phyloP scores from a whole-genome alignment of 1,140 invertebrate species.

The Trichonephila inaurata region DNA sequence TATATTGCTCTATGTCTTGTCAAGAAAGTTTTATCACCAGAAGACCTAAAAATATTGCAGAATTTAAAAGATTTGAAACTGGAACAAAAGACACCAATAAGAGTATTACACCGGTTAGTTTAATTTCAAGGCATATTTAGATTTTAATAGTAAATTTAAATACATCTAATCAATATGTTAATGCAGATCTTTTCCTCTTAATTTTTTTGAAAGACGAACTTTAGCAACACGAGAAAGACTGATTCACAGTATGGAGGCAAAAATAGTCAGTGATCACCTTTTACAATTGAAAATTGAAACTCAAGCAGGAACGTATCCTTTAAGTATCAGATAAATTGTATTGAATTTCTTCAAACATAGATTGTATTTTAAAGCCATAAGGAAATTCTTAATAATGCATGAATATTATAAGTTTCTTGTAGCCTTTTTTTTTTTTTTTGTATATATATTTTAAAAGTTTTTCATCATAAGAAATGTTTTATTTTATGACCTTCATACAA shows the following conservation, averaged over 20 bases:
- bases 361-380: no score
- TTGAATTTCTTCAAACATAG: no score
- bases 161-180: not conserved
- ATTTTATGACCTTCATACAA: not conserved
- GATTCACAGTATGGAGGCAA: slow-evolving; percentile 85
- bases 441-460: no score
- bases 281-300: slow-evolving; percentile 88
- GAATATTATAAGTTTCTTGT: no score
- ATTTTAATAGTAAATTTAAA: not conserved
- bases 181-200: not conserved
- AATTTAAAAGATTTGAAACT: slow-evolving; percentile 77
- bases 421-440: no score
- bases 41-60: slow-evolving; percentile 83
- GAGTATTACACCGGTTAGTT: slow-evolving; percentile 87
- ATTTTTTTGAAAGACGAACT: slow-evolving; percentile 83
- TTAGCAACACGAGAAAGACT: slow-evolving; percentile 85
- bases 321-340: no score
- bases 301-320: slow-evolving; percentile 91
- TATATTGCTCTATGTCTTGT: slow-evolving; percentile 90
- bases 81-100: slow-evolving; percentile 81
- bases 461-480: not conserved
- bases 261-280: slow-evolving; percentile 80
- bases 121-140: not conserved
- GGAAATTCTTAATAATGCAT: no score
- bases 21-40: slow-evolving; percentile 80